Evolutionary conservation across 2,113 vertebrate genomes (phyloP).

Genomic region (Leiothrix lutea): DNA sequence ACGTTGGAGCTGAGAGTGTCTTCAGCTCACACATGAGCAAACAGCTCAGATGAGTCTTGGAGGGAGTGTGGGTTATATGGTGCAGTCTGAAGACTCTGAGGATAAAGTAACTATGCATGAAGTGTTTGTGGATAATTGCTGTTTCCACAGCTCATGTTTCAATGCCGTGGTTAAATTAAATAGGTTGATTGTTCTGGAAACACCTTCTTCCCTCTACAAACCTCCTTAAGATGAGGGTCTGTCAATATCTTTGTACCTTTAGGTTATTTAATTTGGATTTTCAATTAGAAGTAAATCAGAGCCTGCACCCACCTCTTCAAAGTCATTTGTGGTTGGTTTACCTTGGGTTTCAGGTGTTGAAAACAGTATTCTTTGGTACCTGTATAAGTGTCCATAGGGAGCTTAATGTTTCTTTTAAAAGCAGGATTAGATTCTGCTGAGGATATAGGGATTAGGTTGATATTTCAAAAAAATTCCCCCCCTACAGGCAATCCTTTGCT

Average conservation of each 20-base stretch:
- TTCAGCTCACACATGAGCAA: conserved; percentile 54
- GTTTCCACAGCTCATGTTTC: conserved; percentile 11
- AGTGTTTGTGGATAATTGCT: conserved; percentile 20
- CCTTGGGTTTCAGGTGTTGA: background rate
- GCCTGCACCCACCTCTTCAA: background rate
- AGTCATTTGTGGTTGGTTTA: background rate
- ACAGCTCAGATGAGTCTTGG: conserved; percentile 64
- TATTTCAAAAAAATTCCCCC: background rate
- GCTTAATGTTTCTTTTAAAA: background rate
- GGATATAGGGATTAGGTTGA: background rate
- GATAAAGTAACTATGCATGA: background rate
- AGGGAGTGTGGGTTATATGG: background rate
- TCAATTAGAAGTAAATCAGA: background rate
- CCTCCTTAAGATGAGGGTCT: background rate
- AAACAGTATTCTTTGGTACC: background rate
- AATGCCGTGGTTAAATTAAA: background rate
- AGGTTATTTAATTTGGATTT: background rate
- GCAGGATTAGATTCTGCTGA: background rate
- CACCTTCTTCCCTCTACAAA: background rate
- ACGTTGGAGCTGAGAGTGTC: background rate
- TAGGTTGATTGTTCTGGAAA: background rate
- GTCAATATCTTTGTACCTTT: background rate
- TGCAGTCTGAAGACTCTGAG: conserved; percentile 23
- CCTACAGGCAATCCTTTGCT: background rate
- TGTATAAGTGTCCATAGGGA: background rate